Percentiles rank a stretch among this genome's conserved stretches.
phyloP scores from a whole-genome alignment of 2,888 invertebrate species.

The Aricia artaxerxes region DNA sequence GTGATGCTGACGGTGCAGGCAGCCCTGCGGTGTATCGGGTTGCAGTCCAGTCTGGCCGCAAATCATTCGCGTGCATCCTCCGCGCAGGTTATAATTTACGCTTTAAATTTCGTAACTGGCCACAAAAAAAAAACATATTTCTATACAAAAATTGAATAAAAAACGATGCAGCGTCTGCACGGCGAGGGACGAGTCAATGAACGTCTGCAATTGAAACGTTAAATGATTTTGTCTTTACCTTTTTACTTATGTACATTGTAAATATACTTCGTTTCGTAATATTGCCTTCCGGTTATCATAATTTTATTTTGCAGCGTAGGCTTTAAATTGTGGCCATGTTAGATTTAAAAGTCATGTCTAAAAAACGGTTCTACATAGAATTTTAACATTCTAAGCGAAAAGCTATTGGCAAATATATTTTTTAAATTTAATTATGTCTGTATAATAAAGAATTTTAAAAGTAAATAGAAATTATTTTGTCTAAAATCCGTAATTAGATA shows the following conservation, averaged over 20 bases:
- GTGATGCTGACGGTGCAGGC: neutral
- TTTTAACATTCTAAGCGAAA: too few relatives aligned
- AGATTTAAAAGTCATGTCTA: neutral
- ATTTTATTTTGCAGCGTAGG: neutral
- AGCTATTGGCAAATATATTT: too few relatives aligned
- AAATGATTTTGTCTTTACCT: conserved; percentile 9
- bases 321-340: neutral
- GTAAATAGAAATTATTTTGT: too few relatives aligned
- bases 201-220: conserved; percentile 27
- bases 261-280: neutral
- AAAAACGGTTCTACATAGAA: neutral
- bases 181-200: conserved; percentile 19
- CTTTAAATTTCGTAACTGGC: conserved; percentile 30
- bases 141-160: conserved; percentile 23
- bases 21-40: conserved; percentile 44
- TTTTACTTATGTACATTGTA: neutral
- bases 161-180: conserved; percentile 20
- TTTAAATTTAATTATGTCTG: too few relatives aligned
- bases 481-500: neutral
- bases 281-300: neutral
- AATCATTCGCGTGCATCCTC: conserved; percentile 57
- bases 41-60: conserved; percentile 56
- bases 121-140: conserved; percentile 24
- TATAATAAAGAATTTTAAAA: too few relatives aligned
- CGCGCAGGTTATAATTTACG: conserved; percentile 37